Evolutionary conservation across 2,888 invertebrate genomes (phyloP), one percentile per base, ranked within the genome.

Genomic region (Oxyteleia sp.): DNA sequence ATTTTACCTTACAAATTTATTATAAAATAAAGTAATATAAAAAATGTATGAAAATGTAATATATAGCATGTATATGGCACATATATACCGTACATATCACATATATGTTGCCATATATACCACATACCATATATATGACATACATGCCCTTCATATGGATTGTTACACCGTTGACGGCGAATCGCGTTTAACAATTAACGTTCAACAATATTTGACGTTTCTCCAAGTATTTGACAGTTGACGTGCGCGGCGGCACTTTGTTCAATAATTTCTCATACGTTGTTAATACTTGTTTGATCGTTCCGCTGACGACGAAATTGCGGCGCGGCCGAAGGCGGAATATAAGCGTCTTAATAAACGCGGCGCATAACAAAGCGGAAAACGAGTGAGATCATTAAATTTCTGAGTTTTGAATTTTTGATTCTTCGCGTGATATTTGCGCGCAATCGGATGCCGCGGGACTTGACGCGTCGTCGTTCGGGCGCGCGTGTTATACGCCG

Each of bases 381-480:
- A 82, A 82, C 82, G 72, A 49, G 55, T 29, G 75, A 20, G 82
- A 82, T 82, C 78, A 78, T 82, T 82, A 82, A 82, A 82, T 82
- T 59, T 41, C 53, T 18, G 47, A 72, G 66, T 79, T 83, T 83
- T 83, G 79, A 83, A 83, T 79, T 83, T 83, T 69, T 83, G 83
- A 83, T 78, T 79, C 69, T 74, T 64, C 57, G 63, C 55, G 72
- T 20, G 41, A 72, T 72, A 63, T 69, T 78, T 69, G 78, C 68
- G 78, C 78, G 81, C 74, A 76, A 75, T 68, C 81, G 74, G 68
- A 29, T 59, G 18, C 11, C 51, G 59, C 66, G 66, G 59, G 79
- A 63, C 71, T 43, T 18, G 41, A 20, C 47, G 47, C 53, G 38
- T 11, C 38, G 29, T 57, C 23, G 47, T 47, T 47, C 15, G n/a